A percentile compares a stretch with the other conserved stretches of the same genome.
These are phyloP conservation scores for Venustoraphidia nigricollis DNA, from an alignment of 2,888 invertebrate species.

Conservation along the genomic window DNA sequence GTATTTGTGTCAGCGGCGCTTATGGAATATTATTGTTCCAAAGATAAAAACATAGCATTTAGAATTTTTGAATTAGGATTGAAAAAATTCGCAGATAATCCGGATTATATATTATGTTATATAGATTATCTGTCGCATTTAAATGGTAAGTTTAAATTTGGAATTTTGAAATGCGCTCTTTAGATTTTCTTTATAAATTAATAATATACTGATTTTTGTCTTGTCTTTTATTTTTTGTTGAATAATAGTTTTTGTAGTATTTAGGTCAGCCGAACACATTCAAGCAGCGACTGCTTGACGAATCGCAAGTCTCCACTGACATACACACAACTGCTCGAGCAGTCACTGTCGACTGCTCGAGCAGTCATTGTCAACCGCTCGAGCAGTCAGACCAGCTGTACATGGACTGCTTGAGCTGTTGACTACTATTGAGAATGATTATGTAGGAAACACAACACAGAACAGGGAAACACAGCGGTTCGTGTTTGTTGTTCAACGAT, in stretches of 20 bases:
- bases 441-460: no score
- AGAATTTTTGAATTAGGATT: conserved; percentile 93
- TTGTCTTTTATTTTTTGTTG: not conserved
- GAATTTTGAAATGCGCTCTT: not conserved
- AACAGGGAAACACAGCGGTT: no score
- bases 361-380: no score
- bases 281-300: no score
- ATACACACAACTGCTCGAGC: no score
- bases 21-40: conserved; percentile 99
- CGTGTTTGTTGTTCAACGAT: no score
- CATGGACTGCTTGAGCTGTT: no score
- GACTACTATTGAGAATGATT: no score
- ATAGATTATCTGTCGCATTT: conserved; percentile 95
- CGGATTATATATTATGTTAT: conserved; percentile 90
- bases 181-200: conserved; percentile 1
- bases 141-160: conserved; percentile 48
- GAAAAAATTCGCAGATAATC: conserved; percentile 89
- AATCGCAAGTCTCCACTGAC: no score
- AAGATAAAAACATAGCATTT: conserved; percentile 93
- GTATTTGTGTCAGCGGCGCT: conserved; percentile 93
- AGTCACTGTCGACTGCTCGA: no score
- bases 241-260: not conserved
- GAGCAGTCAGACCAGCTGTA: no score
- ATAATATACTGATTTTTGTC: conserved; percentile 6
- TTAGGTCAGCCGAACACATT: no score